phyloP scores from a whole-genome alignment of 2,797 vertebrate species.

The Danio aesculapii region DNA sequence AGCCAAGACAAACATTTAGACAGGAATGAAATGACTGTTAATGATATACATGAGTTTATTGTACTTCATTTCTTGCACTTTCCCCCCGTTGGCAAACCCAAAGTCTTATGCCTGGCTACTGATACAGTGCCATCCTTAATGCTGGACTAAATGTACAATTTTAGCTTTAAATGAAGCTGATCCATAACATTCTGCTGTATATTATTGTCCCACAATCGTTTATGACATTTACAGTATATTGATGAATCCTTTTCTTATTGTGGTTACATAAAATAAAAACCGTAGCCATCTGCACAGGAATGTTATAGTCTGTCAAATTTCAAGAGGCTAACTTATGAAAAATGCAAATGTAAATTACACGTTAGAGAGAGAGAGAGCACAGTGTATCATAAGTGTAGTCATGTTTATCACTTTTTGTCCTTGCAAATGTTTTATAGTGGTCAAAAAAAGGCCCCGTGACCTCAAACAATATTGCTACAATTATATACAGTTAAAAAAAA shows the following conservation, averaged over 20 bases:
- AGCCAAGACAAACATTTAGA: background rate
- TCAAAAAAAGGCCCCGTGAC: conserved; percentile 13
- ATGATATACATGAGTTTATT: background rate
- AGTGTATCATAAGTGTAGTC: conserved; percentile 11
- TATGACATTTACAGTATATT: background rate
- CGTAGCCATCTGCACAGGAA: conserved; percentile 26
- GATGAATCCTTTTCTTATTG: background rate
- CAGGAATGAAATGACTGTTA: background rate
- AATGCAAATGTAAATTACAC: background rate
- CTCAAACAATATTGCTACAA: conserved; percentile 28
- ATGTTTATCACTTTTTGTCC: conserved; percentile 9
- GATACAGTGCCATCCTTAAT: background rate
- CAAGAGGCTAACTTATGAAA: background rate
- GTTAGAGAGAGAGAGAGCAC: background rate
- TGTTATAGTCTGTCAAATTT: background rate
- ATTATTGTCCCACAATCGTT: background rate
- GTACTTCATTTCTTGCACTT: background rate
- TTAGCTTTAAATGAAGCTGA: background rate
- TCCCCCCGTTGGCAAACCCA: background rate
- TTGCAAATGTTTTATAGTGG: conserved; percentile 16
- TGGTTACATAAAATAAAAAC: background rate
- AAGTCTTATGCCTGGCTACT: background rate
- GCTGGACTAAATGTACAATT: background rate
- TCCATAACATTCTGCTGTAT: background rate
- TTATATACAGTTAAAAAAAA: conserved; percentile 14